Base-by-base conservation (phyloP, 2,113 vertebrate genomes). In the Xenus cinereus region DNA sequence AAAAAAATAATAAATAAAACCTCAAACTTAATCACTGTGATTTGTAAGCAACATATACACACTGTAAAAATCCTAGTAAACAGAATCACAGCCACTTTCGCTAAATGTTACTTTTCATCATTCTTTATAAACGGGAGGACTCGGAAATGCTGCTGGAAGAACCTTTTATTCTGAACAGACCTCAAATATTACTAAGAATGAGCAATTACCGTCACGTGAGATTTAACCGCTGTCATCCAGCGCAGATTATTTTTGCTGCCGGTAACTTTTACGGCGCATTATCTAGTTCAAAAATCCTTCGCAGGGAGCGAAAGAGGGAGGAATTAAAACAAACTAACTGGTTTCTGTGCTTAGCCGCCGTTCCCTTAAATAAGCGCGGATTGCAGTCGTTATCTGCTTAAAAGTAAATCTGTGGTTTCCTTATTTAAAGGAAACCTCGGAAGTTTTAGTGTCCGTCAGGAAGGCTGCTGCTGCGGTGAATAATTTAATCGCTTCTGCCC, bases 401-500 rank as follows among this genome's bases (percentile, higher is more conserved):
- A 95, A 97, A 96, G 94, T 73, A 97, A 96, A 96, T 95, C 89
- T 96, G 88, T 39, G 85, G 85, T 77, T 95, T 97, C 94, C 74
- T 95, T 97, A 93, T 97, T 98, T 96, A 97, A 97, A 97, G 53
- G 53, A 28, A 53, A 54, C 27, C 86, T 93, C 84, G 74, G 60
- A 82, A 90, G 59, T 94, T 97, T 92, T 95, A 97, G 93, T 33
- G 89, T 90, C 92, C 83, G 82, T 95, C 97, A 95, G 94, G 95
- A 96, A 84, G 83, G 77, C 92, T 94, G 91, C 84, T 93, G 84
- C 74, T 82, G 81, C 92, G 41, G 93, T 97, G 95, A 97, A 97
- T 98, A 96, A 98, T 98, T 97, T 96, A 97, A 89, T 74, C 83
- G 59, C 69, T 95, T 82, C 57, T 82, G 92, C 92, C 92, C 95